Conservation (phyloP, 1,140 invertebrate genomes). For the Drosophila rhopaloa region DNA sequence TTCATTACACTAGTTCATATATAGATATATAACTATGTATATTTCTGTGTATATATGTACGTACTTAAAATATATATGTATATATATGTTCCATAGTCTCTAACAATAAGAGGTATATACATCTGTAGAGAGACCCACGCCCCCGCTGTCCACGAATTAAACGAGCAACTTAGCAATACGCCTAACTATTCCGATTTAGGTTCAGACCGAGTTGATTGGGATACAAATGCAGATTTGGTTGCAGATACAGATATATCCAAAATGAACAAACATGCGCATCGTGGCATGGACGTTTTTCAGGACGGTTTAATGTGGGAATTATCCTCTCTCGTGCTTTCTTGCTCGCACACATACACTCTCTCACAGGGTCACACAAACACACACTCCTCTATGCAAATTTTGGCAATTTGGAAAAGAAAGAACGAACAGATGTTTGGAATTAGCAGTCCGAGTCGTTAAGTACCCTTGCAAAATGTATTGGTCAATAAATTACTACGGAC, state of each 20-base stretch:
- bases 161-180: neutral
- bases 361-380: constrained; percentile 9
- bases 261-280: constrained; percentile 55
- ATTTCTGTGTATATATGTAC: constrained; percentile 59
- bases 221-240: constrained; percentile 2
- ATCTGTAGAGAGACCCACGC: constrained; percentile 39
- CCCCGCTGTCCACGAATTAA: neutral
- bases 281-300: constrained; percentile 73
- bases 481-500: too few species aligned
- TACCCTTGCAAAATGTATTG: neutral
- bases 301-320: constrained; percentile 74
- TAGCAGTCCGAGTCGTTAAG: neutral
- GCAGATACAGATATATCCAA: constrained; percentile 14
- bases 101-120: constrained; percentile 78
- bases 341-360: constrained; percentile 3
- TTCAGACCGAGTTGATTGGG: constrained; percentile 5
- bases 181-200: constrained; percentile 7
- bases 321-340: constrained; percentile 11
- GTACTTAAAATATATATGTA: constrained; percentile 52
- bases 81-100: constrained; percentile 61
- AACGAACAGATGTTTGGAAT: neutral
- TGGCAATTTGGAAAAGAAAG: neutral
- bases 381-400: constrained; percentile 2
- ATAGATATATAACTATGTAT: constrained; percentile 57
- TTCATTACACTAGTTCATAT: constrained; percentile 80